phyloP scores from a whole-genome alignment of 2,797 vertebrate genomes.

The Eurystomus glaucurus region DNA sequence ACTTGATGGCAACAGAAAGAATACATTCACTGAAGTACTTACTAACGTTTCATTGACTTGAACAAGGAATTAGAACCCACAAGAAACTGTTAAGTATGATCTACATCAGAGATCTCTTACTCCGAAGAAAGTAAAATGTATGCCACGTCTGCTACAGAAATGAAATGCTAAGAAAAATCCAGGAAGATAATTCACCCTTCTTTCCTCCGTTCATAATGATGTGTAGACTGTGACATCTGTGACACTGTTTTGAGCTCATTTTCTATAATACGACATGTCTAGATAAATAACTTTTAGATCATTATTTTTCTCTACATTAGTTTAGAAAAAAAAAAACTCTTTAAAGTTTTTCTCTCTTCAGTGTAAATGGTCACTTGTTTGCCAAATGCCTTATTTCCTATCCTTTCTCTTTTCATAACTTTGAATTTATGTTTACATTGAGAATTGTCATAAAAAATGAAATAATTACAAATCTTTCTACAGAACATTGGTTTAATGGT shows the following conservation, averaged over 20 bases:
- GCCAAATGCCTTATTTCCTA: neutral
- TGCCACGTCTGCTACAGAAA: neutral
- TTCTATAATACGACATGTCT: neutral
- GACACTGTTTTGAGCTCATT: neutral
- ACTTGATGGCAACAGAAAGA: neutral
- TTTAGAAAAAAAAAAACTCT: neutral
- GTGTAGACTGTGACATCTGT: neutral
- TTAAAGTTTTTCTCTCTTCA: neutral
- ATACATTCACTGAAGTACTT: neutral
- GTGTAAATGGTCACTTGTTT: neutral
- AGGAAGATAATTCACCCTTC: neutral
- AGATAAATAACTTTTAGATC: neutral
- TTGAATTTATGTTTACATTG: neutral
- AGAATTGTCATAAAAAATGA: neutral
- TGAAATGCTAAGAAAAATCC: neutral
- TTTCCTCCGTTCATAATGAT: neutral
- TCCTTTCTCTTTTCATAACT: neutral
- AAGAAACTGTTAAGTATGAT: neutral
- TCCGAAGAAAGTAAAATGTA: neutral
- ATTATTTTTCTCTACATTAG: neutral
- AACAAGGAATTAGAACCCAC: neutral
- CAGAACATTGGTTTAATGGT: neutral
- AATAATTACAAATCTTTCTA: neutral
- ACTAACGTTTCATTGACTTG: neutral
- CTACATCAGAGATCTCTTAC: neutral